Conservation (phyloP, 2,113 vertebrate species). For the Anoplopoma fimbria region DNA sequence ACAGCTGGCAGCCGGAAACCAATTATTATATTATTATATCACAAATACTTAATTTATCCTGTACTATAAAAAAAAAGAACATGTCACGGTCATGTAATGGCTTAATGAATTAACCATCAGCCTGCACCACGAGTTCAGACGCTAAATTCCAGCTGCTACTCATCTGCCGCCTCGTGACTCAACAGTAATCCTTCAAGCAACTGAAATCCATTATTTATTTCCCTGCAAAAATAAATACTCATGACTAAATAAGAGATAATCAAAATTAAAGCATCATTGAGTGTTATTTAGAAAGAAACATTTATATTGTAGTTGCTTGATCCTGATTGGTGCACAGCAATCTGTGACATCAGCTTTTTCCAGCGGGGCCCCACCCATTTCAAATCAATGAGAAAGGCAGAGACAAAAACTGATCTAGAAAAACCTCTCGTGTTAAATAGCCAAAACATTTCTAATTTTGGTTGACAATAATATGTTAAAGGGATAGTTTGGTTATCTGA, state of each 20-base stretch:
- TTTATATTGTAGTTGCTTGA: neutral
- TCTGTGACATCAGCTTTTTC: no score
- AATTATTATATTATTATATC: constrained; percentile 41
- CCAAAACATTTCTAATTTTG: neutral
- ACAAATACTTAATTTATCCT: constrained; percentile 8
- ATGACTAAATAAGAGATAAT: neutral
- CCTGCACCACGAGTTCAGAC: constrained; percentile 2
- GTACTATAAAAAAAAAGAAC: constrained; percentile 4
- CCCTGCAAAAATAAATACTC: constrained; percentile 2
- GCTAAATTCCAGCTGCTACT: neutral
- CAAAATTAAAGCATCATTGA: neutral
- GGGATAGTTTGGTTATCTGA: no score
- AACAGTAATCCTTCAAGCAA: neutral
- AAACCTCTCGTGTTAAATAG: neutral
- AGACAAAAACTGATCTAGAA: no score
- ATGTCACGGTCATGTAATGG: neutral
- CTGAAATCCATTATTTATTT: neutral
- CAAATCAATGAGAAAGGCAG: no score
- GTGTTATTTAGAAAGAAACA: neutral
- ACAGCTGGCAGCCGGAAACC: constrained; percentile 47
- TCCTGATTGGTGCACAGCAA: neutral
- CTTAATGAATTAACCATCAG: constrained; percentile 41
- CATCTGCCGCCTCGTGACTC: neutral
- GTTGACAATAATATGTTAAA: no score
- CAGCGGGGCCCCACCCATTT: no score